Conservation (phyloP, 35 echinoderm and acorn worm genomes). For the Diadema setosum region DNA sequence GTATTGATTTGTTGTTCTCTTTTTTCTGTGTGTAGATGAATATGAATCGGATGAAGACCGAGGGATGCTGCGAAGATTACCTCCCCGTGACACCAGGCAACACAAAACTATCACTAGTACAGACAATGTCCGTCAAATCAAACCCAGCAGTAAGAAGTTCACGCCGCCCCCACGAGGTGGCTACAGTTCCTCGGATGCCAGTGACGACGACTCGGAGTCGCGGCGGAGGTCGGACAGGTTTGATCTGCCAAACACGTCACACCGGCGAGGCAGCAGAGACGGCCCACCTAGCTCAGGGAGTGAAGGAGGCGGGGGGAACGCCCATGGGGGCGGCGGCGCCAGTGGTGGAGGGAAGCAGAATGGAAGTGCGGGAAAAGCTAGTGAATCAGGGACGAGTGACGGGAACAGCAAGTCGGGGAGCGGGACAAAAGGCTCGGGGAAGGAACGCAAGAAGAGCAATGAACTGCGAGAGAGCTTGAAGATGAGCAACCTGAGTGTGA, state of each 20-base stretch:
- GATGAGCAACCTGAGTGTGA: constrained; percentile 91
- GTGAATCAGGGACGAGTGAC: constrained; percentile 32
- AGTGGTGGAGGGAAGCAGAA: constrained; percentile 28
- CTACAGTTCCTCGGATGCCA: constrained; percentile 97
- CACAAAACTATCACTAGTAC: constrained; percentile 71
- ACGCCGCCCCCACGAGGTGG: constrained; percentile 42
- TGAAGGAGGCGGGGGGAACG: constrained; percentile 61
- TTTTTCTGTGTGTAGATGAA: constrained; percentile 56
- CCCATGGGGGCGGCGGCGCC: constrained; percentile 18
- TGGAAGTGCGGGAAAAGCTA: constrained; percentile 41
- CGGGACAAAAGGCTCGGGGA: constrained; percentile 33
- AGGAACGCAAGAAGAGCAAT: constrained; percentile 88
- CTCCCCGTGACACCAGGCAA: constrained; percentile 47
- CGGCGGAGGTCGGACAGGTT: constrained; percentile 89
- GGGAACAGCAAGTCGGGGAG: constrained; percentile 17
- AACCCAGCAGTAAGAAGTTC: constrained; percentile 42
- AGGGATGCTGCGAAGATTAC: constrained; percentile 19
- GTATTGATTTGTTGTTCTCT: not conserved
- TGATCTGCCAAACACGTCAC: constrained; percentile 62
- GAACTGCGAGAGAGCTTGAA: constrained; percentile 97
- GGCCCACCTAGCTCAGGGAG: constrained; percentile 79
- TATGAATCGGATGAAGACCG: constrained; percentile 81
- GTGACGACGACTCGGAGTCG: constrained; percentile 91
- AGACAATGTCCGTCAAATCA: constrained; percentile 73
- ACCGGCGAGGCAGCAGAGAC: constrained; percentile 92